Evolutionary conservation across 2,797 vertebrate genomes (phyloP), one percentile per base, ranked within the genome.

Genomic region (Spondyliosoma cantharus): DNA sequence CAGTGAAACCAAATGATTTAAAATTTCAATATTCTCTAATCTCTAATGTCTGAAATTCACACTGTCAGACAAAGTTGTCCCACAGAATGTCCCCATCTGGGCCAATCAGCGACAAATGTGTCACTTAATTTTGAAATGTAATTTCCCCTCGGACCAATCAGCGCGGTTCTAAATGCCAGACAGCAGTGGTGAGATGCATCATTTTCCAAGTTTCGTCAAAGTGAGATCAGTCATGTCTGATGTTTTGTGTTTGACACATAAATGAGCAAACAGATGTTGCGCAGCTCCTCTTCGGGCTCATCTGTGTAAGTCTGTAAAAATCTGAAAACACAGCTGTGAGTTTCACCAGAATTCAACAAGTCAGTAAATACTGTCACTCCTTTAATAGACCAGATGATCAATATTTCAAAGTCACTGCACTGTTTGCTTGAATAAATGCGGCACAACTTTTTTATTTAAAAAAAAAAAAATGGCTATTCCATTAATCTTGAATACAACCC

Each of bases 251-350:
- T 74, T 69, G 80, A 87, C 87, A 86, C 76, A 48, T 79, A 89
- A 92, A 92, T 66, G 87, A 89, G 86, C 84, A 84, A 86, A 82
- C 91, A 90, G 90, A 90, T 91, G 90, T 82, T 74, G 81, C 49
- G 3, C 74, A 43, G 76, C 79, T 89, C 78, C 80, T 87, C 52
- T 58, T 59, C 13, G 64, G 76, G 76, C 82, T 89, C 83, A 25
- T 86, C 71, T 79, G 63, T 75, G 81, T 52, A 46, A 79, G 72
- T 87, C 72, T 6, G 50, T 37, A 37, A 66, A 70, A 77, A 80
- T 85, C 71, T 75, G 52, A 88, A 77, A 75, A 74, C 80, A 29
- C 84, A 86, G 77, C 79, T 85, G 80, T 14, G 74, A 53, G 71
- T 63, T 86, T 79, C 50, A 82, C 78, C 64, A 77, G 25, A 78